These are phyloP conservation scores for Varecia variegata DNA, from an alignment of 2,797 vertebrate species.

Conservation along the genomic window DNA sequence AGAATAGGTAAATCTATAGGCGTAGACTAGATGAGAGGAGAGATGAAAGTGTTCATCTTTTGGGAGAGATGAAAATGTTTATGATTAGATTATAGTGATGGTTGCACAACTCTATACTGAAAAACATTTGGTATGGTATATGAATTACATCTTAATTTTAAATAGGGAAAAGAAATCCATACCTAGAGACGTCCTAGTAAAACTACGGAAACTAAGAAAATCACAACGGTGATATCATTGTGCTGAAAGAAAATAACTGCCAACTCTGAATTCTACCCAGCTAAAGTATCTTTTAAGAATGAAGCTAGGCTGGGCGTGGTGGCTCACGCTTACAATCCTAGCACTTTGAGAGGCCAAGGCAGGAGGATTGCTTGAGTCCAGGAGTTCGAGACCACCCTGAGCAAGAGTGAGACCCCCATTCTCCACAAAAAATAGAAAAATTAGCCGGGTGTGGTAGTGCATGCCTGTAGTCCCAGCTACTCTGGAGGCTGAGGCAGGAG, in stretches of 20 bases:
- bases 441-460: background rate
- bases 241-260: slow-evolving; percentile 18
- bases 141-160: background rate
- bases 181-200: background rate
- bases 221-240: background rate
- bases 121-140: background rate
- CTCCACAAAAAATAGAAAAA: background rate
- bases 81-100: background rate
- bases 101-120: background rate
- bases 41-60: no score
- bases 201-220: background rate
- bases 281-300: background rate
- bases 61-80: background rate
- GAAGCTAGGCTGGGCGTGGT: background rate
- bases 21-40: background rate
- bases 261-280: background rate
- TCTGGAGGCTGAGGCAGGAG: background rate
- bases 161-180: background rate
- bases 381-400: background rate
- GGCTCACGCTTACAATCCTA: background rate
- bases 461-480: background rate
- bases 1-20: background rate
- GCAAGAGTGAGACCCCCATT: background rate
- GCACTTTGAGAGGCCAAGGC: background rate
- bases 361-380: background rate